Conservation (phyloP, 2,113 vertebrate species). For the Bolborhynchus lineola region DNA sequence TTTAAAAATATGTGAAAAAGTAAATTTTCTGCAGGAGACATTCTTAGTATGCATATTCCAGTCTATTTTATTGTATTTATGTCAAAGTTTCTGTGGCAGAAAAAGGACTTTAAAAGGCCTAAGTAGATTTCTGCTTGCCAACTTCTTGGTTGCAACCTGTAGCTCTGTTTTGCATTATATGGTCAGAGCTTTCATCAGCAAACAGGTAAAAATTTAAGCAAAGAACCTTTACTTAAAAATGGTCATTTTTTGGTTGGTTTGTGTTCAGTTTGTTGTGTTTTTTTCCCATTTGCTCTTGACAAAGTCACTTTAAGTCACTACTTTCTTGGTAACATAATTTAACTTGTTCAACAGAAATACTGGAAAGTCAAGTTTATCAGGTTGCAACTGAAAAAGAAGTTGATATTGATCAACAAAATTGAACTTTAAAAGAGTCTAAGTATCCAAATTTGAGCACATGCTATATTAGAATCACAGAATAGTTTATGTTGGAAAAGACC, state of each 20-base stretch:
- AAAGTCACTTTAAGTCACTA: neutral
- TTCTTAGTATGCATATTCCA: neutral
- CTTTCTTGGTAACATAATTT: neutral
- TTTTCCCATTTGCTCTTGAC: neutral
- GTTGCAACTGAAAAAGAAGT: neutral
- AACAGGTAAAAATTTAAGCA: neutral
- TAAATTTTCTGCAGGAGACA: neutral
- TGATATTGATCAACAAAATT: neutral
- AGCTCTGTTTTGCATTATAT: neutral
- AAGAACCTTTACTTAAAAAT: neutral
- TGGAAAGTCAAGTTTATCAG: neutral
- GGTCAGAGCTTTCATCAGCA: neutral
- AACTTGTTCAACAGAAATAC: neutral
- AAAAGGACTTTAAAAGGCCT: neutral
- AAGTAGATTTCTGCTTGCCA: neutral
- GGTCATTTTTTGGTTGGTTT: neutral
- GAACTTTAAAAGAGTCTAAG: neutral
- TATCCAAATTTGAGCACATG: neutral
- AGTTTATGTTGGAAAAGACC: neutral
- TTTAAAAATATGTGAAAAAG: neutral
- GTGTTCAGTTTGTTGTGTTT: neutral
- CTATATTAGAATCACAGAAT: neutral
- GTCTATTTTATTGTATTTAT: neutral
- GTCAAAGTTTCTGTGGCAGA: neutral
- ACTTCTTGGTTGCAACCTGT: neutral